These are phyloP conservation scores for Chalcosyrphus nemorum DNA, from an alignment of 2,888 invertebrate genomes.

Conservation along the genomic window DNA sequence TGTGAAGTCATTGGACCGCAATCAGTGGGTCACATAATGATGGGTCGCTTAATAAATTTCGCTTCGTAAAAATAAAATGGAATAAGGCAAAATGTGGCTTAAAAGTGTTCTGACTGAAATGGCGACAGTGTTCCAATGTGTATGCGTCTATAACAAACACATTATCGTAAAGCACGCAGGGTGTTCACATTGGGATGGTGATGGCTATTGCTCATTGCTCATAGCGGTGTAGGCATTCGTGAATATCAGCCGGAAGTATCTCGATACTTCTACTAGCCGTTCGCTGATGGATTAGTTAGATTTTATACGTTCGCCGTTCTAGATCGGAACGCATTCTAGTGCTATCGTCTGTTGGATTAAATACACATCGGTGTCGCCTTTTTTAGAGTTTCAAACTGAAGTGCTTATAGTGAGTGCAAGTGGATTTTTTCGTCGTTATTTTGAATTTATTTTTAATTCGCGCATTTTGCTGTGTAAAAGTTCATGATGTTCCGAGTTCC, in stretches of 20 bases:
- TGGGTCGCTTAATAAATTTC: conserved; percentile 24
- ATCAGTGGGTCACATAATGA: conserved; percentile 65
- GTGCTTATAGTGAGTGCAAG: not conserved
- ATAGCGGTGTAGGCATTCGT: conserved; percentile 25
- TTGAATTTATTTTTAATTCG: not conserved
- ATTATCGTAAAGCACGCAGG: conserved; percentile 25
- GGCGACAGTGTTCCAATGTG: conserved; percentile 2
- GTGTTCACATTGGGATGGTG: conserved; percentile 12
- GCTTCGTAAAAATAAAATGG: conserved; percentile 17
- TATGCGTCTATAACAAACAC: conserved; percentile 7
- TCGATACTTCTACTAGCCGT: conserved; percentile 24
- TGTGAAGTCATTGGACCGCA: conserved; percentile 68
- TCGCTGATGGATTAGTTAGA: conserved; percentile 64
- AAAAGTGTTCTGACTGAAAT: conserved; percentile 8
- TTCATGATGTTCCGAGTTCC: not conserved
- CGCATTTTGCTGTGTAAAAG: not conserved
- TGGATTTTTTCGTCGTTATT: not conserved
- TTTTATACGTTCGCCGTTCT: conserved; percentile 50
- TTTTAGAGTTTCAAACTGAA: conserved; percentile 11
- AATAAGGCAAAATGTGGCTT: conserved; percentile 29
- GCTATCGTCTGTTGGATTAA: conserved; percentile 10
- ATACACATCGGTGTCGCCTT: not conserved
- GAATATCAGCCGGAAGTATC: conserved; percentile 66
- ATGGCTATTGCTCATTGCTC: too few species aligned
- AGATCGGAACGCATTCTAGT: conserved; percentile 14